phyloP scores from a whole-genome alignment of 2,113 vertebrate species.

The Larimichthys polyactis region DNA sequence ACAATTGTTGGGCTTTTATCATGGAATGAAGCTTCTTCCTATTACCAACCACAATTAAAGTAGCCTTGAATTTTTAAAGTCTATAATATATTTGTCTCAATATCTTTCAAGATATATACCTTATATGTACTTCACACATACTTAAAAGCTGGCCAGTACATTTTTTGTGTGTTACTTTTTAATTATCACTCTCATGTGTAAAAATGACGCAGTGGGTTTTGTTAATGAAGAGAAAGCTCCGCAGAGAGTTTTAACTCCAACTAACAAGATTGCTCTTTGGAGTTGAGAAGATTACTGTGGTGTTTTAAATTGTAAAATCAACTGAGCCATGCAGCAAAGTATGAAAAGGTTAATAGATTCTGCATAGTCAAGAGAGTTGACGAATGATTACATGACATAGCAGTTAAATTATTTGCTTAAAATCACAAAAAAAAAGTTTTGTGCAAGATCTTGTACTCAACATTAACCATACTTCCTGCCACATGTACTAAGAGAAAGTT shows the following conservation, averaged over 20 bases:
- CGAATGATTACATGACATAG: conserved; percentile 32
- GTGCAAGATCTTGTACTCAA: conserved; percentile 38
- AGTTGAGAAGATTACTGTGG: conserved; percentile 33
- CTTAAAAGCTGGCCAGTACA: conserved; percentile 12
- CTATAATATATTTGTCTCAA: background rate
- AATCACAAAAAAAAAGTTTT: conserved; percentile 37
- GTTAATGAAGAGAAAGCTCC: conserved; percentile 6
- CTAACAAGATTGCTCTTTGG: conserved; percentile 25
- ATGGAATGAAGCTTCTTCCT: conserved; percentile 7
- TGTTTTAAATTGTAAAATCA: conserved; percentile 30
- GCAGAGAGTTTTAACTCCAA: conserved; percentile 20
- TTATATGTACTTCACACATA: background rate
- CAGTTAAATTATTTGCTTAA: conserved; percentile 41
- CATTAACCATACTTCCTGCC: conserved; percentile 30
- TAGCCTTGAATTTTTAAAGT: background rate
- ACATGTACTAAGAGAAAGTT: conserved; percentile 38
- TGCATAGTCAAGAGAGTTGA: conserved; percentile 20
- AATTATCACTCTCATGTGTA: conserved; percentile 4
- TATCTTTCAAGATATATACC: background rate
- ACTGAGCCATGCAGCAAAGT: conserved; percentile 47
- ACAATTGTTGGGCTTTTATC: conserved; percentile 56
- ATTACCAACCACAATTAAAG: conserved; percentile 42
- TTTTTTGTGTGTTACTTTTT: background rate
- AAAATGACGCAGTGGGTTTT: conserved; percentile 10
- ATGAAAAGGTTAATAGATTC: conserved; percentile 20